Conservation (phyloP, 2,797 vertebrate genomes). For the Muscicapa comitata region DNA sequence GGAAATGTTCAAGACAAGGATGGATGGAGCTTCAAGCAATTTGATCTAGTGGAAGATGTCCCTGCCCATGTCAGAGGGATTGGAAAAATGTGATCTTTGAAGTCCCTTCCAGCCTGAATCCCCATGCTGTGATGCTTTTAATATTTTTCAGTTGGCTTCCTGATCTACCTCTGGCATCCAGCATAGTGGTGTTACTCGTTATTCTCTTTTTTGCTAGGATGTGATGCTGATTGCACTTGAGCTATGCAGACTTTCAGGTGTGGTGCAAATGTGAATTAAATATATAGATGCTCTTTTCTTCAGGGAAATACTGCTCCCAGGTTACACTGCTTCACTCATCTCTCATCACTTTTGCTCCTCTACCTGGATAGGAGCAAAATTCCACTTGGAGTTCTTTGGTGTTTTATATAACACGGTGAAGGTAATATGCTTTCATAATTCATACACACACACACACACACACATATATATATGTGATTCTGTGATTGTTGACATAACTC, state of each 20-base stretch:
- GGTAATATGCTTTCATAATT: background rate
- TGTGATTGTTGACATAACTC: background rate
- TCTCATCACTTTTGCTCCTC: background rate
- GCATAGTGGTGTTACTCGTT: background rate
- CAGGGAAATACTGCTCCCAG: background rate
- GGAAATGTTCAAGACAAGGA: background rate
- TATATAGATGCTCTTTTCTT: background rate
- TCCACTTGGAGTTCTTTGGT: background rate
- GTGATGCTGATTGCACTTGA: background rate
- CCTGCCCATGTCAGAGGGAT: background rate
- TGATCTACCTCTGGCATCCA: background rate
- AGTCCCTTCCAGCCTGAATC: background rate
- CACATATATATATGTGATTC: background rate
- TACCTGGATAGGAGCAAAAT: background rate
- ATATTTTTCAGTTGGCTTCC: background rate
- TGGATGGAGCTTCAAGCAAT: background rate
- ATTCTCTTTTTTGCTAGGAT: background rate
- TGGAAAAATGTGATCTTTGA: background rate
- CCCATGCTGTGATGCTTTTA: background rate
- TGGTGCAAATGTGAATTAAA: background rate
- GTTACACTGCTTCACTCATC: background rate
- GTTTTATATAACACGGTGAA: accelerated
- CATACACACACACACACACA: too few relatives aligned
- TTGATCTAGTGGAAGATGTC: background rate
- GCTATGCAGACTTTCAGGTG: background rate